phyloP scores from a whole-genome alignment of 1,140 invertebrate genomes.

The Anoplolepis gracilipes region DNA sequence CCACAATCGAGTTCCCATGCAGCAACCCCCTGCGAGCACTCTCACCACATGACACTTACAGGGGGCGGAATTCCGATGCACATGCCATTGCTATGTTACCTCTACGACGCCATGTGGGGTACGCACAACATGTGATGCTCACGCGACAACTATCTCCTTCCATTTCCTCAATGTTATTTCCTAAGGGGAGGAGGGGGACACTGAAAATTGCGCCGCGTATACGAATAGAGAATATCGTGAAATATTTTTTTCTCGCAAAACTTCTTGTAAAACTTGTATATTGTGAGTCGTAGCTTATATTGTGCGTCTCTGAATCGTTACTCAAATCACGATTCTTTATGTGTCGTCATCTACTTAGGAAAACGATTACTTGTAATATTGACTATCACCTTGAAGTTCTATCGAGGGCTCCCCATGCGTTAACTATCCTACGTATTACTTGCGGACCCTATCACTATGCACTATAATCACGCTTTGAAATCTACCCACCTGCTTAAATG shows the following conservation, averaged over 20 bases:
- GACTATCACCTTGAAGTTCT: conserved; percentile 54
- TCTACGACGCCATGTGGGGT: conserved; percentile 67
- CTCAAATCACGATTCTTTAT: background rate
- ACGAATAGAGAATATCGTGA: background rate
- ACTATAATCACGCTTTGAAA: conserved; percentile 73
- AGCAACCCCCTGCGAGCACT: conserved; percentile 82
- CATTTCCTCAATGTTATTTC: conserved; percentile 27
- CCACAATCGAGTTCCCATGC: conserved; percentile 80
- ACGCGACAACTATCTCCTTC: conserved; percentile 8
- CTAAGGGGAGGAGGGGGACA: too few species aligned
- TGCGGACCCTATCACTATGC: conserved; percentile 65
- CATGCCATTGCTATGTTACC: conserved; percentile 71
- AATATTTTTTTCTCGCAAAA: background rate
- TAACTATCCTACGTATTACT: conserved; percentile 59
- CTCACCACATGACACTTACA: conserved; percentile 79
- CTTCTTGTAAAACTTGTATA: background rate
- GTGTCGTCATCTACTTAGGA: conserved; percentile 32
- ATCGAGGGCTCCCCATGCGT: conserved; percentile 54
- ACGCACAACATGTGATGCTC: conserved; percentile 66
- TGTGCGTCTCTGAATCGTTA: background rate
- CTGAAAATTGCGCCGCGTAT: conserved; percentile 10
- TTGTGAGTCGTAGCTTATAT: background rate
- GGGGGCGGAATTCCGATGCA: conserved; percentile 80
- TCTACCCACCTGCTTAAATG: conserved; percentile 75
- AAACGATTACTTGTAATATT: conserved; percentile 37